These are phyloP conservation scores for Hydractinia echinata DNA, from an alignment of 30 jellyfish, hydroid and myxozoan genomes.

Conservation along the genomic window DNA sequence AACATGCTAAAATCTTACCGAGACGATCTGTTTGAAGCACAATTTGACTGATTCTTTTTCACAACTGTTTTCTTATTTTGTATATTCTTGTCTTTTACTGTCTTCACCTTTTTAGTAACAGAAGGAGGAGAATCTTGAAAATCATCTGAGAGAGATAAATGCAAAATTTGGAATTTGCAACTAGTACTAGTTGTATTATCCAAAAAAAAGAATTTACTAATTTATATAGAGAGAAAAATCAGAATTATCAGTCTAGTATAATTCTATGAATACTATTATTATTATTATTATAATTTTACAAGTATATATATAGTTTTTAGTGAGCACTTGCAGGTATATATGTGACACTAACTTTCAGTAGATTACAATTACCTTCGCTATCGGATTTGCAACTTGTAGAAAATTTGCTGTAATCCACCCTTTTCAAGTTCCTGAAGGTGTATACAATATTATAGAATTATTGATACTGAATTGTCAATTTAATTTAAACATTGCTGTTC, in stretches of 20 bases:
- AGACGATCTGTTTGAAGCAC: too few relatives aligned
- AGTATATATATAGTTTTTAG: too few relatives aligned
- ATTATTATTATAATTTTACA: too few relatives aligned
- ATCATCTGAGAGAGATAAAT: constrained; percentile 18
- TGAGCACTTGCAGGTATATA: too few relatives aligned
- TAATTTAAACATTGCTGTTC: too few relatives aligned
- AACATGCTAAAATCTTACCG: too few relatives aligned
- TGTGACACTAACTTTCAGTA: too few relatives aligned
- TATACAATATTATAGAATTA: too few relatives aligned
- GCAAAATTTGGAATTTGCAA: neutral
- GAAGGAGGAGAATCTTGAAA: constrained; percentile 28
- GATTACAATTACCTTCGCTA: constrained; percentile 6
- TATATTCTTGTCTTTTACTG: neutral
- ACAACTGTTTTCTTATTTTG: neutral
- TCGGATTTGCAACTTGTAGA: neutral
- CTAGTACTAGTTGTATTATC: neutral
- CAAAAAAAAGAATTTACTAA: neutral
- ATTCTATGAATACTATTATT: too few relatives aligned
- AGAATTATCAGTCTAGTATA: too few relatives aligned
- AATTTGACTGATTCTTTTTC: constrained; percentile 1
- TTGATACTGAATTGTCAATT: too few relatives aligned
- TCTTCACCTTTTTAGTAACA: constrained; percentile 4
- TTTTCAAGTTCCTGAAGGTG: constrained; percentile 12
- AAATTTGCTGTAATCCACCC: constrained; percentile 26
- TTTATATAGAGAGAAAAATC: too few relatives aligned